Conservation (phyloP, 2,888 invertebrate species). For the Orthosia cruda region DNA sequence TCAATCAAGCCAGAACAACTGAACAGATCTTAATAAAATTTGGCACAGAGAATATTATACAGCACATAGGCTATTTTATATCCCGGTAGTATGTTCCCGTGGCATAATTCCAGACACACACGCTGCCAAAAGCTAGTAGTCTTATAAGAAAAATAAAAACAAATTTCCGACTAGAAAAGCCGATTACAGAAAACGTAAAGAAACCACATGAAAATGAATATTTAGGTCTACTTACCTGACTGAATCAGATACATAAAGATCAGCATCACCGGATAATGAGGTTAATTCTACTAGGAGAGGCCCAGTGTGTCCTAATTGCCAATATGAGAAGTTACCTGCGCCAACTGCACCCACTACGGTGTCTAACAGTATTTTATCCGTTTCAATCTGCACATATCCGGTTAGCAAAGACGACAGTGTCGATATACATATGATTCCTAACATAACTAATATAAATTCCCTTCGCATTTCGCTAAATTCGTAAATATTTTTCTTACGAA, state of each 20-base stretch:
- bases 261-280: constrained; percentile 86
- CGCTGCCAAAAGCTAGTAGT: too few species aligned
- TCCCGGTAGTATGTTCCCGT: too few species aligned
- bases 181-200: background rate
- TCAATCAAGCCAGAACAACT: too few species aligned
- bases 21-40: too few species aligned
- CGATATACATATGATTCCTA: constrained; percentile 85
- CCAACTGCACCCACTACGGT: constrained; percentile 84
- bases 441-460: constrained; percentile 83
- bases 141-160: background rate
- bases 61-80: too few species aligned
- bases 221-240: constrained; percentile 76
- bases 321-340: constrained; percentile 88
- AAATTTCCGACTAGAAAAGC: background rate
- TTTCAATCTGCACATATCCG: constrained; percentile 77
- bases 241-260: constrained; percentile 86
- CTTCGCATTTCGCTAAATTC: constrained; percentile 79
- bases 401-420: constrained; percentile 83
- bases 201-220: background rate
- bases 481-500: constrained; percentile 24
- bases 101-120: too few species aligned
- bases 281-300: constrained; percentile 84
- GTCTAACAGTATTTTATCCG: constrained; percentile 83
- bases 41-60: too few species aligned
- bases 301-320: constrained; percentile 86